Conservation (phyloP, 2,888 invertebrate species). For the Hoplodrina ambigua region DNA sequence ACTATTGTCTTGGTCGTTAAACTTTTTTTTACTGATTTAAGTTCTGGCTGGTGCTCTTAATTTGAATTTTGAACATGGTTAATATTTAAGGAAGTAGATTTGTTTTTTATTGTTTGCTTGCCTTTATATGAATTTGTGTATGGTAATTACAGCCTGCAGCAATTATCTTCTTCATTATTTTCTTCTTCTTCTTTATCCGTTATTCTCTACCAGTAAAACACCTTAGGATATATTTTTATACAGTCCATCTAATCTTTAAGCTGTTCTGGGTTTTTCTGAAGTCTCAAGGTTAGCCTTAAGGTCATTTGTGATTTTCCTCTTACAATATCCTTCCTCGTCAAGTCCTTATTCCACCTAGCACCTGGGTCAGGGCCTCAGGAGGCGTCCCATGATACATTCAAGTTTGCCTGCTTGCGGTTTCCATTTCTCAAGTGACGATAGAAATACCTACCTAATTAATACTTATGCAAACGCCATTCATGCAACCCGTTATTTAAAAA, state of each 20-base stretch:
- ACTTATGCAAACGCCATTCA: not conserved
- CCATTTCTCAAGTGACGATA: not conserved
- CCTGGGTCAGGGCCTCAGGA: conserved; percentile 10
- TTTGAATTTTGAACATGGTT: not conserved
- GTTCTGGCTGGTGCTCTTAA: not conserved
- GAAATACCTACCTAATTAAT: not conserved
- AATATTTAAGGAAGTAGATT: not conserved
- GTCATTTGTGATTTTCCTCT: conserved; percentile 7
- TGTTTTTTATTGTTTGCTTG: not conserved
- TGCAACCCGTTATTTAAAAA: conserved; percentile 6
- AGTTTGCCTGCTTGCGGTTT: not conserved
- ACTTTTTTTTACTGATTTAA: not conserved
- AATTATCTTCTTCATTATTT: no score
- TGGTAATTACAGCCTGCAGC: no score
- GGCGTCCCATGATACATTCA: conserved; percentile 1
- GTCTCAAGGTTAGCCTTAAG: no score
- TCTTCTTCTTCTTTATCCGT: no score
- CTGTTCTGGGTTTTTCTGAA: not conserved
- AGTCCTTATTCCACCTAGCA: not conserved
- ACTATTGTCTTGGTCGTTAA: not conserved
- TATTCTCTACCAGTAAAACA: no score
- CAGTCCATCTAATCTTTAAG: no score
- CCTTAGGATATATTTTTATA: no score
- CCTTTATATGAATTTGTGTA: no score
- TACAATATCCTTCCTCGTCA: conserved; percentile 8